A percentile compares a stretch with the other conserved stretches of the same genome.
phyloP scores from a whole-genome alignment of 2,888 invertebrate genomes.

The Phaonia tiefii region DNA sequence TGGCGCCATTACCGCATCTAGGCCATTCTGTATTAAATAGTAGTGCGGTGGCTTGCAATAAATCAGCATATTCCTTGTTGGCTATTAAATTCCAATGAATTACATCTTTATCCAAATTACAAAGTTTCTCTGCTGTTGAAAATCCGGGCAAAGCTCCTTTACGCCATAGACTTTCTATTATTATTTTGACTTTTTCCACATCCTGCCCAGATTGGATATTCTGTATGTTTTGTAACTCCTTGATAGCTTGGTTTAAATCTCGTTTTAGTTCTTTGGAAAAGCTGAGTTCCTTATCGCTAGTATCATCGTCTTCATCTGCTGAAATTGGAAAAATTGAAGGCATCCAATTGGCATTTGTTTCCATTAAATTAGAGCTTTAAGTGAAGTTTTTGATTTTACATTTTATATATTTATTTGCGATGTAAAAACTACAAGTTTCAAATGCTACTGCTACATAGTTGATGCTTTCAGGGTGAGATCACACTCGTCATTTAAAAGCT shows the following conservation, averaged over 20 bases:
- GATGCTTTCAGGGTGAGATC: too few relatives aligned
- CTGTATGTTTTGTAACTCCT: conserved; percentile 69
- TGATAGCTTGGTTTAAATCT: conserved; percentile 70
- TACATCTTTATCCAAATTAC: conserved; percentile 81
- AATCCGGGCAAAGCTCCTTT: conserved; percentile 78
- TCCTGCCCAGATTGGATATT: conserved; percentile 78
- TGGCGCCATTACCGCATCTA: conserved; percentile 56
- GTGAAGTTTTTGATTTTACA: conserved; percentile 49
- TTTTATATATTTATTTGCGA: conserved; percentile 10
- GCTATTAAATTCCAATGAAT: conserved; percentile 79
- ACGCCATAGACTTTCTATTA: conserved; percentile 74
- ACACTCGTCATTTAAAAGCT: too few relatives aligned
- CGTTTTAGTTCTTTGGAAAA: conserved; percentile 66
- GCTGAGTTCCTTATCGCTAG: conserved; percentile 38
- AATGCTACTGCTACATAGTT: conserved; percentile 32
- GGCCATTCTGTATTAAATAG: conserved; percentile 84
- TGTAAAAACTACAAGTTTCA: conserved; percentile 25
- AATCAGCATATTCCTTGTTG: conserved; percentile 81
- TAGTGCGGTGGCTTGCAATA: conserved; percentile 81
- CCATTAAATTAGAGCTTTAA: conserved; percentile 64
- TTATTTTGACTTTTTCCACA: conserved; percentile 74
- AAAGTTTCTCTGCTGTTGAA: conserved; percentile 85
- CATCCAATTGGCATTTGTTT: conserved; percentile 79
- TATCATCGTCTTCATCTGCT: conserved; percentile 69
- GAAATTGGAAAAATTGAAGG: conserved; percentile 79